Percentiles rank a stretch among this genome's conserved stretches.
Conservation (phyloP, 2,797 vertebrate genomes). For the Ataeniobius toweri region DNA sequence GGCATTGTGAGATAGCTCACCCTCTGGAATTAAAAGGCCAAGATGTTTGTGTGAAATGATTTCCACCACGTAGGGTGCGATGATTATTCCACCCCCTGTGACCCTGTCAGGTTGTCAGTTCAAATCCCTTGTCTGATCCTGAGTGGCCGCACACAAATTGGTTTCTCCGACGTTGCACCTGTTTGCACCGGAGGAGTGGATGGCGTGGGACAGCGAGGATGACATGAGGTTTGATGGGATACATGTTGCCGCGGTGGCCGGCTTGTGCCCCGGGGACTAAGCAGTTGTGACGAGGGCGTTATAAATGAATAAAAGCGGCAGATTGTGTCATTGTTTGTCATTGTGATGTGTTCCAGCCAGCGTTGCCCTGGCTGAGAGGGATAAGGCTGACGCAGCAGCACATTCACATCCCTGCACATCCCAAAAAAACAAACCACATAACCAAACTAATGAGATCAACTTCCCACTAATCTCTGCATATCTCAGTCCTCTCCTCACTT, state of each 20-base stretch:
- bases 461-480: constrained; percentile 57
- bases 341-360: constrained; percentile 59
- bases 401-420: constrained; percentile 55
- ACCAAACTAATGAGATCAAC: constrained; percentile 74
- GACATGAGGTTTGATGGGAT: constrained; percentile 15
- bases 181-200: constrained; percentile 7
- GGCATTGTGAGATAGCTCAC: constrained; percentile 41
- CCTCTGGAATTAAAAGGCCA: constrained; percentile 53
- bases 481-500: constrained; percentile 39
- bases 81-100: constrained; percentile 58
- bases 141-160: constrained; percentile 26
- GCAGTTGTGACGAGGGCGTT: constrained; percentile 25
- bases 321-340: constrained; percentile 72
- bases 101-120: constrained; percentile 41
- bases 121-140: constrained; percentile 44
- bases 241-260: constrained; percentile 17
- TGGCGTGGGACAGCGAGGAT: background rate
- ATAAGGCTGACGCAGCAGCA: constrained; percentile 79
- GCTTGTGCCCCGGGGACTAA: constrained; percentile 15
- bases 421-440: constrained; percentile 26
- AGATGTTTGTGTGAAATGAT: constrained; percentile 58
- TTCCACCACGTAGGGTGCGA: constrained; percentile 28
- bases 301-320: constrained; percentile 52
- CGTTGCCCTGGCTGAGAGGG: constrained; percentile 56
- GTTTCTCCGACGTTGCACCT: constrained; percentile 13